Conservation (phyloP, 2,888 invertebrate species). For the Drosophila nr. fundita region DNA sequence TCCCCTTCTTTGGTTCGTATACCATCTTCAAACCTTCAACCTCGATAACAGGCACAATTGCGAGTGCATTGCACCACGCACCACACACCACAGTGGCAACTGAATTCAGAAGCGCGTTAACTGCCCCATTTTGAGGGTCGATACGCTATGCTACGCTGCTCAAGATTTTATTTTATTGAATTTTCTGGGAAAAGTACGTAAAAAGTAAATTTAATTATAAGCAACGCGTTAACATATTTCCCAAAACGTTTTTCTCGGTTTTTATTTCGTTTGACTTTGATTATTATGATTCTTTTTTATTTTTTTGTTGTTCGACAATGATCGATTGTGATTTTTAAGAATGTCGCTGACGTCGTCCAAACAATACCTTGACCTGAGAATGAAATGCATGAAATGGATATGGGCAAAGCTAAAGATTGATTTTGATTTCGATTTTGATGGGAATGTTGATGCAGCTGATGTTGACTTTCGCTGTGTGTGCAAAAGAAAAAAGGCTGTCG, state of each 20-base stretch:
- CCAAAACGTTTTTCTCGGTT: slow-evolving; percentile 27
- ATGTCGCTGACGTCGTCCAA: slow-evolving; percentile 39
- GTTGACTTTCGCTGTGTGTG: slow-evolving; percentile 46
- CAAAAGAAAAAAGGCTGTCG: slow-evolving; percentile 4
- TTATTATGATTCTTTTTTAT: slow-evolving; percentile 35
- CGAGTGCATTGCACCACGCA: slow-evolving; percentile 59
- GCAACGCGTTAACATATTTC: slow-evolving; percentile 43
- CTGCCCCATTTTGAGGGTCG: slow-evolving; percentile 31
- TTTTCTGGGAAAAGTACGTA: slow-evolving; percentile 59
- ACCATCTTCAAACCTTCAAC: slow-evolving; percentile 16
- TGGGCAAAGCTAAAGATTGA: slow-evolving; percentile 71
- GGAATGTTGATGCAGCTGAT: slow-evolving; percentile 27
- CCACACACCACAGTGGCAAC: slow-evolving; percentile 62
- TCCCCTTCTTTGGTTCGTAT: background rate
- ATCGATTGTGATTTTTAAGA: slow-evolving; percentile 77
- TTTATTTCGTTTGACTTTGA: slow-evolving; percentile 32
- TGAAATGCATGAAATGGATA: slow-evolving; percentile 68
- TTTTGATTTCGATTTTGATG: slow-evolving; percentile 46
- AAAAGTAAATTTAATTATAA: slow-evolving; percentile 66
- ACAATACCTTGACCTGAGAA: slow-evolving; percentile 10
- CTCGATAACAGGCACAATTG: slow-evolving; percentile 55
- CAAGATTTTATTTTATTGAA: slow-evolving; percentile 40
- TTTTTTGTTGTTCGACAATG: slow-evolving; percentile 65
- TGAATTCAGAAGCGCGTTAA: slow-evolving; percentile 31
- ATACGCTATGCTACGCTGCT: slow-evolving; percentile 16